Evolutionary conservation across 1,140 invertebrate species (phyloP), one percentile per base, ranked within the genome.

Genomic region (Aporrectodea caliginosa): DNA sequence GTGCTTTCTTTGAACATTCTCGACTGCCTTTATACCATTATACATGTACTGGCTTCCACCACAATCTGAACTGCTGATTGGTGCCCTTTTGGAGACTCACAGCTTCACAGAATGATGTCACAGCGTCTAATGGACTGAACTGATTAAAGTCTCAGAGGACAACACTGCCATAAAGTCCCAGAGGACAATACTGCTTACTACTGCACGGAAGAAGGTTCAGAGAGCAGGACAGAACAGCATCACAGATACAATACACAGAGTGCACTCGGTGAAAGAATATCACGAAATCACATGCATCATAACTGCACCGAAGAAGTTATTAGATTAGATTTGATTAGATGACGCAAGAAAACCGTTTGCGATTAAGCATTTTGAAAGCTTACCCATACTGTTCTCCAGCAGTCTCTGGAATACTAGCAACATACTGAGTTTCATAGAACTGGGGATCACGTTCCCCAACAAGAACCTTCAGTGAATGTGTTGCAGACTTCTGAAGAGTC

Each of bases 361-460:
- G 22, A 58, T 12, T 58, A 58, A 58, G 22, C 43, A 58, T 12
- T 58, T 58, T 22, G 6, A 58, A 58, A 6, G 6, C 43, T 43
- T 78, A 79, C 78, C 73, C 43, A 32, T n/a, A 77, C 29, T 69
- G 75, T 68, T 58, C 78, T 32, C 22, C 34, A 30, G 75, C 68
- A 29, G 77, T 75, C 35, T 81, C 80, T 0, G 73, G 77, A n/a
- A 81, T 71, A 22, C 33, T 73, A 0, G 77, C 80, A 22, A 31
- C 73, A 68, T 81, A 81, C 35, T 35, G 74, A 0, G 43, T 79
- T 35, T 78, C 73, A 71, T 71, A 81, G 33, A 81, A 81, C 74
- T 81, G 77, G 6, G 77, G 77, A 32, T 81, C 73, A 30, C 72
- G 58, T 35, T 76, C 43, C 35, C 77, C 77, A 16, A 79, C 80